Conservation (phyloP, 2,113 vertebrate species). For the Melospiza melodia region DNA sequence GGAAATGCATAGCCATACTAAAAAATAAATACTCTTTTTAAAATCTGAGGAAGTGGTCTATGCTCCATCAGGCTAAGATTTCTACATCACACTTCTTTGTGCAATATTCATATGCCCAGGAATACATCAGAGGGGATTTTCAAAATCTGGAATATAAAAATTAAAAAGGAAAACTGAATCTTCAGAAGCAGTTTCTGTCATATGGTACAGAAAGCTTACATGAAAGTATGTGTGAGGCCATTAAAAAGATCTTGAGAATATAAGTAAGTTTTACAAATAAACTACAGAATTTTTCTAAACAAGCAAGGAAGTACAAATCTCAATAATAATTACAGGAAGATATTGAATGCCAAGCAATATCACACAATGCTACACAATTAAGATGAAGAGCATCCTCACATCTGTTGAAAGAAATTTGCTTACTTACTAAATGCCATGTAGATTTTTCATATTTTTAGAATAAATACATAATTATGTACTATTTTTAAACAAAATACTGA, state of each 20-base stretch:
- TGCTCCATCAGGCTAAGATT: not conserved
- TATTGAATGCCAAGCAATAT: conserved; percentile 27
- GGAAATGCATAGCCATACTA: not conserved
- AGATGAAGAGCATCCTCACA: conserved; percentile 47
- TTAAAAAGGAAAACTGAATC: not conserved
- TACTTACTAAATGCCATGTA: conserved; percentile 33
- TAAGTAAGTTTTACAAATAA: conserved; percentile 12
- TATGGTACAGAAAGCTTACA: not conserved
- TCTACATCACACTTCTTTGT: not conserved
- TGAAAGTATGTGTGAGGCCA: not conserved
- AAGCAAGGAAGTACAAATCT: conserved; percentile 24
- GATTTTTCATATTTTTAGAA: conserved; percentile 50
- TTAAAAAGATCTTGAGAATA: not conserved
- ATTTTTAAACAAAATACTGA: conserved; percentile 36
- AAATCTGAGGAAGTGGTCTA: not conserved
- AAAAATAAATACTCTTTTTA: not conserved
- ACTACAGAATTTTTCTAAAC: not conserved
- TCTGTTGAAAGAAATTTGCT: conserved; percentile 50
- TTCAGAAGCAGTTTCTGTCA: not conserved
- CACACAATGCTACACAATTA: conserved; percentile 32
- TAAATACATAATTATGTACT: conserved; percentile 39
- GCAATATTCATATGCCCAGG: not conserved
- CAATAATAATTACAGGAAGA: conserved; percentile 54
- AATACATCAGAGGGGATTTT: not conserved
- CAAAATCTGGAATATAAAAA: not conserved